Base-by-base conservation (phyloP, 2,888 invertebrate species). In the Exocentrus adspersus region DNA sequence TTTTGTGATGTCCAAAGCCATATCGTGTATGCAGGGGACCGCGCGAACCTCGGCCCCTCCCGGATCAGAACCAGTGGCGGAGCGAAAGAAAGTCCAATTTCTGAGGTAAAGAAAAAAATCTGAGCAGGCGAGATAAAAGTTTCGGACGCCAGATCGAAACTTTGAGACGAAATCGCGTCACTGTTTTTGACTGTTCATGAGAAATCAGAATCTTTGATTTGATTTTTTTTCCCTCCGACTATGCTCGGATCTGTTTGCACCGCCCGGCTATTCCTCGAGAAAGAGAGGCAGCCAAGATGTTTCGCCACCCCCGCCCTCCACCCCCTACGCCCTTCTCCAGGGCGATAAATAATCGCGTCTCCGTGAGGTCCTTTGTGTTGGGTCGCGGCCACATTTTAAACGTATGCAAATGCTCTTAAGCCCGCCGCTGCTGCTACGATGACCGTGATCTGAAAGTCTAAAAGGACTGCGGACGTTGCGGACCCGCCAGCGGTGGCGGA, bases 351-450 rank as follows among this genome's bases (percentile, higher is more conserved):
- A 82, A 81, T 82, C 79, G 80, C 76, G 74, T 70, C 75, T 79
- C 78, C 81, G 81, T 81, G 81, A 77, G 75, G 75, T 79, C 79
- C 79, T 82, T 81, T 81, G 80, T 82, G 80, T 75, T 75, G 77
- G 70, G 74, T 77, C 77, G 79, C 77, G 80, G 79, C 79, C 81
- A 81, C 82, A 80, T 81, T 81, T 81, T 81, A 81, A 82, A 81
- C 80, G 76, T 81, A 83, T 83, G 83, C 81, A 82, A 83, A 83
- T 83, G 78, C 72, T 70, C 69, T 70, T 75, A 79, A 78, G 77
- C 78, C 79, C 77, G n/a, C n/a, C n/a, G n/a, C n/a, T n/a, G n/a
- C n/a, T n/a, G 75, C 75, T 78, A 75, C 72, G 79, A 74, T 80
- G 80, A 80, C 81, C 81, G 81, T 81, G 81, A 80, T 80, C 77